A percentile compares a stretch with the other conserved stretches of the same genome.
These are phyloP conservation scores for Brachypodius melanocephalos DNA, from an alignment of 2,113 vertebrate genomes.

Conservation along the genomic window DNA sequence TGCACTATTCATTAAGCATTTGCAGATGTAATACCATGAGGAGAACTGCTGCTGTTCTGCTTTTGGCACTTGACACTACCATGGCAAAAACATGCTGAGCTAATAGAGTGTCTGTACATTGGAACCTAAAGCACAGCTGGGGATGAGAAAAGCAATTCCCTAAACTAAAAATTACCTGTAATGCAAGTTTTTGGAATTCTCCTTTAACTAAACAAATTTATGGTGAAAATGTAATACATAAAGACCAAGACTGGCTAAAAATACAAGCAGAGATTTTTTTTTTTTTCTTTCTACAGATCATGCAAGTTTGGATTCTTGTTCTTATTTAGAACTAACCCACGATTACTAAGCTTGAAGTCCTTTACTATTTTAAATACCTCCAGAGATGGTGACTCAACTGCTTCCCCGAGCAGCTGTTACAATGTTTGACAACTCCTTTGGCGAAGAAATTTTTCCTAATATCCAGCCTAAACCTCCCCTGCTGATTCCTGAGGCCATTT, in stretches of 20 bases:
- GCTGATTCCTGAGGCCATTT: background rate
- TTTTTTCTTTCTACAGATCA: background rate
- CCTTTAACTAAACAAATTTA: background rate
- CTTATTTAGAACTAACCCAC: background rate
- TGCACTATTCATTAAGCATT: conserved; percentile 25
- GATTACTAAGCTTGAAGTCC: background rate
- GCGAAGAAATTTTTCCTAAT: background rate
- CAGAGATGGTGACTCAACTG: background rate
- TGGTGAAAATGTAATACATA: background rate
- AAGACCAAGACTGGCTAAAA: background rate
- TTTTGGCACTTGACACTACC: background rate
- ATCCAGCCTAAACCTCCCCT: background rate
- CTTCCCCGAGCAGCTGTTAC: background rate
- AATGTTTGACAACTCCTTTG: background rate
- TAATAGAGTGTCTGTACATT: background rate
- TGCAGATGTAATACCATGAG: conserved; percentile 6
- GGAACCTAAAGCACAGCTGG: background rate
- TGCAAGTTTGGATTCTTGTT: background rate
- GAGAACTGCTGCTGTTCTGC: background rate
- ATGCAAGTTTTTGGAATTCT: background rate
- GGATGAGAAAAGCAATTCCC: background rate
- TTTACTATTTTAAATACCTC: background rate
- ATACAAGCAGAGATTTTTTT: background rate
- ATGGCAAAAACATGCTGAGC: background rate
- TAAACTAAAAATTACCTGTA: background rate